Percentiles rank a stretch among this genome's conserved stretches.
These are phyloP conservation scores for Eulacestoma nigropectus DNA, from an alignment of 2,113 vertebrate genomes.

Conservation along the genomic window DNA sequence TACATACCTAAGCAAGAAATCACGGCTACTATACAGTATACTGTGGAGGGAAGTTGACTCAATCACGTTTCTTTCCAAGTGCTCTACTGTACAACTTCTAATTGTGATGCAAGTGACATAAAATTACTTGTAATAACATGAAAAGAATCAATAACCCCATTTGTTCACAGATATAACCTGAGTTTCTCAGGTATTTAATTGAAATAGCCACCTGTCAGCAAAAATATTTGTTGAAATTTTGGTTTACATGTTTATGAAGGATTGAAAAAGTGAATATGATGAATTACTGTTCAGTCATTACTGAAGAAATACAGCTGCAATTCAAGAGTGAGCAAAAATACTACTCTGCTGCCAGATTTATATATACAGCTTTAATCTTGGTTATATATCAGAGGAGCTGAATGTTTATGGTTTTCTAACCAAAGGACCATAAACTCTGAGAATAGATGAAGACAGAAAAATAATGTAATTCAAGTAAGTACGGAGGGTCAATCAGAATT, in stretches of 20 bases:
- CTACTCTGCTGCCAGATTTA: constrained; percentile 54
- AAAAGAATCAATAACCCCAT: background rate
- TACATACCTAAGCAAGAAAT: background rate
- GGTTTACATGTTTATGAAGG: constrained; percentile 36
- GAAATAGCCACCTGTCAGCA: constrained; percentile 16
- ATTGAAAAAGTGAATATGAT: constrained; percentile 22
- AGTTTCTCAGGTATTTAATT: constrained; percentile 37
- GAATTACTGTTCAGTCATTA: constrained; percentile 32
- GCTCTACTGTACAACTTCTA: background rate
- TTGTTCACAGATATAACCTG: background rate
- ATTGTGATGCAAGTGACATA: background rate
- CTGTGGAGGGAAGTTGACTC: background rate
- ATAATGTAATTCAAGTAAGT: constrained; percentile 68
- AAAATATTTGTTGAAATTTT: constrained; percentile 31
- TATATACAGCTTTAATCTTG: constrained; percentile 63
- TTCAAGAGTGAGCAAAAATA: constrained; percentile 53
- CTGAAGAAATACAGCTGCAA: constrained; percentile 53
- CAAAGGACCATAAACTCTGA: constrained; percentile 67
- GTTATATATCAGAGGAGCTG: constrained; percentile 57
- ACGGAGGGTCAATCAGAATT: constrained; percentile 27
- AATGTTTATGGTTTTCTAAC: constrained; percentile 68
- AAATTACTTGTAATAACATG: background rate
- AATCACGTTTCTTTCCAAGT: background rate
- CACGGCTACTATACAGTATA: background rate
- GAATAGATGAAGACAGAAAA: constrained; percentile 46